A percentile compares a stretch with the other conserved stretches of the same genome.
Conservation (phyloP, 2,888 invertebrate species). For the Dicycla oo region DNA sequence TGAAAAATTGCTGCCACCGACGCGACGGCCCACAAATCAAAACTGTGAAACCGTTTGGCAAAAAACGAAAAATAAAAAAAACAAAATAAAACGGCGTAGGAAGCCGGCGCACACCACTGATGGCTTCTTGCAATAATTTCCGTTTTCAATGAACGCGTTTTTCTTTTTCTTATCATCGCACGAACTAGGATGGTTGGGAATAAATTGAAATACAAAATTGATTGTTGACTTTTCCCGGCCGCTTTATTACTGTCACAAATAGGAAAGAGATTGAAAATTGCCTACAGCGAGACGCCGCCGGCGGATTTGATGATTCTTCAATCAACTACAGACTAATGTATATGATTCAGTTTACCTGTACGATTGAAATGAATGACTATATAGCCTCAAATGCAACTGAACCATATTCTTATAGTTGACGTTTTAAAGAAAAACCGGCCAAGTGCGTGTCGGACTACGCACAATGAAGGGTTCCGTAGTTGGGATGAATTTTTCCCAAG, state of each 20-base stretch:
- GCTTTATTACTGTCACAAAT: constrained; percentile 90
- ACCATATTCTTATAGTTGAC: constrained; percentile 6
- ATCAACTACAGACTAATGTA: constrained; percentile 69
- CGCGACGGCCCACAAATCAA: constrained; percentile 84
- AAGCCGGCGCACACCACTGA: constrained; percentile 87
- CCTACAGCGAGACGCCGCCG: constrained; percentile 79
- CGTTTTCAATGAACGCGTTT: constrained; percentile 89
- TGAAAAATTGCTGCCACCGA: constrained; percentile 82
- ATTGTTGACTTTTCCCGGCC: constrained; percentile 90
- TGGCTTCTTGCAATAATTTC: constrained; percentile 91
- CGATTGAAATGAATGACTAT: too few relatives aligned
- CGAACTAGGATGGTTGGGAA: constrained; percentile 90
- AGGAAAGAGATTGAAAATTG: constrained; percentile 90
- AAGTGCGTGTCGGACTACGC: too few relatives aligned
- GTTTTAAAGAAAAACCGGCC: constrained; percentile 10
- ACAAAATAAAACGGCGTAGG: constrained; percentile 76
- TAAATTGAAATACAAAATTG: constrained; percentile 91
- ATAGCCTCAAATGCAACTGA: constrained; percentile 10
- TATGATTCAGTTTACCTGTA: constrained; percentile 66
- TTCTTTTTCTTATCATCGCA: constrained; percentile 90
- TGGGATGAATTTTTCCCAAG: too few relatives aligned
- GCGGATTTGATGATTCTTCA: constrained; percentile 79
- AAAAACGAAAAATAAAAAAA: constrained; percentile 75
- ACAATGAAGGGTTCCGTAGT: too few relatives aligned
- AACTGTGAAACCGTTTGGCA: constrained; percentile 78